Conservation (phyloP, 2,797 vertebrate species). For the Falco biarmicus region DNA sequence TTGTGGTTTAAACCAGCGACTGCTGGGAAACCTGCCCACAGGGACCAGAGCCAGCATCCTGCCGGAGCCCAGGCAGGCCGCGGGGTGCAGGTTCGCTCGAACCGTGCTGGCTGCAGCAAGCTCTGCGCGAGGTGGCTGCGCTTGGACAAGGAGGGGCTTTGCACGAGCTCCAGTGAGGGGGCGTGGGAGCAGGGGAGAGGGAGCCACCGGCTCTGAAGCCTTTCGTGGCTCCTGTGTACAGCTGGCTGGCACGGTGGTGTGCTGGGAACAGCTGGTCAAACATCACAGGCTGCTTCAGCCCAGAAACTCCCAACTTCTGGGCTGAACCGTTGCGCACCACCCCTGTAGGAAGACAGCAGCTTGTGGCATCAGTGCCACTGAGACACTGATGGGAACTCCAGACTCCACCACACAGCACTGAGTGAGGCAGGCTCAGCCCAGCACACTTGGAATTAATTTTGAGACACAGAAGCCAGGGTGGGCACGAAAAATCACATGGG, state of each 20-base stretch:
- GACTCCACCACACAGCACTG: background rate
- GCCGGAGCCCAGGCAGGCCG: fast-evolving
- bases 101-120: background rate
- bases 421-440: background rate
- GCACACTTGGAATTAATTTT: background rate
- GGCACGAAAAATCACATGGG: background rate
- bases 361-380: fast-evolving
- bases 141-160: background rate
- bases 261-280: background rate
- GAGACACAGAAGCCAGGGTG: background rate
- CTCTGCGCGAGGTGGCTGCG: fast-evolving
- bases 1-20: fast-evolving
- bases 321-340: fast-evolving
- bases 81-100: fast-evolving
- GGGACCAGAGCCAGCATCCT: background rate
- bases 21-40: fast-evolving
- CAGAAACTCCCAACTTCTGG: fast-evolving
- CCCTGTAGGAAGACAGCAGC: background rate
- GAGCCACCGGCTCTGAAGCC: background rate
- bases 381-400: background rate
- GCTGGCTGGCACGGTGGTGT: fast-evolving
- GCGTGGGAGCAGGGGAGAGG: background rate
- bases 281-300: background rate
- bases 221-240: background rate
- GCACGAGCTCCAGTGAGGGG: background rate